A percentile compares a stretch with the other conserved stretches of the same genome.
These are phyloP conservation scores for Chelonus insularis DNA, from an alignment of 1,140 invertebrate genomes.

Conservation along the genomic window DNA sequence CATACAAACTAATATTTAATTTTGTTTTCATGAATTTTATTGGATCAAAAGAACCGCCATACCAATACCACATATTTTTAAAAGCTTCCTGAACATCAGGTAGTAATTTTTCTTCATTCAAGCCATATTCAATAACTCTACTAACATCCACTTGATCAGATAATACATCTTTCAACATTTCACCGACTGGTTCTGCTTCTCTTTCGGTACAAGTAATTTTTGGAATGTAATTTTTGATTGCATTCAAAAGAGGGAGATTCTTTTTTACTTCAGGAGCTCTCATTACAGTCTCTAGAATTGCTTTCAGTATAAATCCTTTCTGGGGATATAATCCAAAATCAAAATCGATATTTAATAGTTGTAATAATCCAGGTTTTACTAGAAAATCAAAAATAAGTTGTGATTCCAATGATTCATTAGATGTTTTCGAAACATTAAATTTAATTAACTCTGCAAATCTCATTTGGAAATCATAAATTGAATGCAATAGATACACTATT, in stretches of 20 bases:
- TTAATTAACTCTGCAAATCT: not conserved
- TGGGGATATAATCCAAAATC: conserved; percentile 18
- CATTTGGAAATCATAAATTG: conserved; percentile 12
- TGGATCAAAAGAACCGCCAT: conserved; percentile 4
- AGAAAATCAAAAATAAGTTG: not conserved
- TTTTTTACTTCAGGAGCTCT: not conserved
- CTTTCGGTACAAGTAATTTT: not conserved
- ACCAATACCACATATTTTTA: conserved; percentile 9
- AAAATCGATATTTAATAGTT: conserved; percentile 13
- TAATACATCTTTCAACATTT: conserved; percentile 9
- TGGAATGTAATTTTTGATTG: not conserved
- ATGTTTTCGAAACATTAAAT: not conserved
- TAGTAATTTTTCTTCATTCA: conserved; percentile 8
- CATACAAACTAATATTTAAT: conserved; percentile 11
- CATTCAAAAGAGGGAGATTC: not conserved
- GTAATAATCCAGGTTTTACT: not conserved
- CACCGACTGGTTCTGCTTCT: conserved; percentile 1
- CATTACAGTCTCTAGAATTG: conserved; percentile 4
- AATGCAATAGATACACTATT: conserved; percentile 2
- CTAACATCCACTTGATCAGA: conserved; percentile 17
- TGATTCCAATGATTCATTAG: not conserved
- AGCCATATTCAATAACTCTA: conserved; percentile 14
- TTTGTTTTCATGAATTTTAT: not conserved
- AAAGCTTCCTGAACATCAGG: conserved; percentile 11
- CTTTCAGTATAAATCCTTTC: conserved; percentile 6